phyloP scores from a whole-genome alignment of 92 coral and sea anemone genomes.

The Umimayanthus chanpuru region DNA sequence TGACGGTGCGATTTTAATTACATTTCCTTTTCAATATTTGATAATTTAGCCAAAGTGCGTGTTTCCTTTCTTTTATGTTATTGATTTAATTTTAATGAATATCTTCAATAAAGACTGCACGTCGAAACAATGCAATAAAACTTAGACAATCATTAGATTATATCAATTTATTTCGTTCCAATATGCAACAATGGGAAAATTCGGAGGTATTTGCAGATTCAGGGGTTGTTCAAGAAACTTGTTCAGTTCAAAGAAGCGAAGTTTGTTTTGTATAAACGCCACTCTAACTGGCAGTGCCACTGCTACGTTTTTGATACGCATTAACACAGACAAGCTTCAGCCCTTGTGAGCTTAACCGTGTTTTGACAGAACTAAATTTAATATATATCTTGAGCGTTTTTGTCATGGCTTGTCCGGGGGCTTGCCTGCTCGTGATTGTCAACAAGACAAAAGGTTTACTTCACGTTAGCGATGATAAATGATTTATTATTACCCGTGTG shows the following conservation, averaged over 20 bases:
- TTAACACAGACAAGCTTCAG: neutral
- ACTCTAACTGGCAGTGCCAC: neutral
- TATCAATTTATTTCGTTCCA: neutral
- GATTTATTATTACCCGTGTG: neutral
- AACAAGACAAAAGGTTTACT: slow-evolving; percentile 2
- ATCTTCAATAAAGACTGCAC: slow-evolving; percentile 16
- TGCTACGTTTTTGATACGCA: neutral
- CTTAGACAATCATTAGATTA: neutral
- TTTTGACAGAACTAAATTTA: slow-evolving; percentile 19
- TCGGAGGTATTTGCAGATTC: neutral
- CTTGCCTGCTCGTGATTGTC: neutral
- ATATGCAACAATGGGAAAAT: neutral
- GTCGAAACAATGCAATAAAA: slow-evolving; percentile 1
- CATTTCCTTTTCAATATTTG: neutral
- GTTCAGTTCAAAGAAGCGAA: neutral
- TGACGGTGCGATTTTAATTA: neutral
- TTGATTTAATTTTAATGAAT: slow-evolving; percentile 13
- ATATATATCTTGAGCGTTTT: slow-evolving; percentile 8
- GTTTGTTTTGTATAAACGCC: neutral
- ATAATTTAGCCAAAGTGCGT: neutral
- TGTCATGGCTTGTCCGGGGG: neutral
- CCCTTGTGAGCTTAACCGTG: neutral
- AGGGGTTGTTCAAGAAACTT: neutral
- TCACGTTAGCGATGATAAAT: neutral
- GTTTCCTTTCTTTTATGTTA: neutral